Evolutionary conservation across 2,888 invertebrate genomes (phyloP).

Genomic region (Stratiomys singularior): DNA sequence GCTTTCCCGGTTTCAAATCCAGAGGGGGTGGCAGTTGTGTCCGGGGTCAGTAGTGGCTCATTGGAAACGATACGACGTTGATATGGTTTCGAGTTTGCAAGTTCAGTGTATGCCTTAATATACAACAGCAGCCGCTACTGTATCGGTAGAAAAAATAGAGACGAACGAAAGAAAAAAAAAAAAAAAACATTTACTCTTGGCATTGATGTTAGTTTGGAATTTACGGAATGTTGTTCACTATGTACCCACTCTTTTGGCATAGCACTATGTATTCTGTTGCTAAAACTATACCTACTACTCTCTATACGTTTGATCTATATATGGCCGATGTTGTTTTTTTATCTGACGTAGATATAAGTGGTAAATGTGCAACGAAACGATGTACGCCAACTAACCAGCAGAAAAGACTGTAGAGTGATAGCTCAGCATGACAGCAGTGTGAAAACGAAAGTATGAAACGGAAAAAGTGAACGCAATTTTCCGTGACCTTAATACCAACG

Average conservation of each 20-base stretch:
- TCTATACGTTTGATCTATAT: background rate
- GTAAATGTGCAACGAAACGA: background rate
- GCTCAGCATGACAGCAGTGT: slow-evolving; percentile 12
- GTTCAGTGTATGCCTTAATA: background rate
- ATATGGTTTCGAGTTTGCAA: slow-evolving; percentile 14
- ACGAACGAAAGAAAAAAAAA: background rate
- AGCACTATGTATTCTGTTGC: background rate
- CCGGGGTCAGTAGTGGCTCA: background rate
- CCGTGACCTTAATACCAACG: slow-evolving; percentile 31
- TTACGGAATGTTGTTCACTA: slow-evolving; percentile 39
- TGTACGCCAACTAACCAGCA: slow-evolving; percentile 31
- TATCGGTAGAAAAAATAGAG: slow-evolving; percentile 12
- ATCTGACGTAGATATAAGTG: background rate
- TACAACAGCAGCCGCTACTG: background rate
- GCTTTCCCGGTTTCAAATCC: no score
- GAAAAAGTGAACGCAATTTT: slow-evolving; percentile 40
- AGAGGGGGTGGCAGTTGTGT: background rate
- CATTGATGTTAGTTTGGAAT: slow-evolving; percentile 44
- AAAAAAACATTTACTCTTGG: slow-evolving; percentile 41
- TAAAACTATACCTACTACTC: slow-evolving; percentile 7
- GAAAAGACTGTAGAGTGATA: slow-evolving; percentile 3
- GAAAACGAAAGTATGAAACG: slow-evolving; percentile 32
- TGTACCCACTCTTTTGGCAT: background rate
- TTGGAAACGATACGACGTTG: slow-evolving; percentile 4
- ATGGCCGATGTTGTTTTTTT: background rate